phyloP scores from a whole-genome alignment of 2,888 invertebrate species.

The Trachelus iudaicus region DNA sequence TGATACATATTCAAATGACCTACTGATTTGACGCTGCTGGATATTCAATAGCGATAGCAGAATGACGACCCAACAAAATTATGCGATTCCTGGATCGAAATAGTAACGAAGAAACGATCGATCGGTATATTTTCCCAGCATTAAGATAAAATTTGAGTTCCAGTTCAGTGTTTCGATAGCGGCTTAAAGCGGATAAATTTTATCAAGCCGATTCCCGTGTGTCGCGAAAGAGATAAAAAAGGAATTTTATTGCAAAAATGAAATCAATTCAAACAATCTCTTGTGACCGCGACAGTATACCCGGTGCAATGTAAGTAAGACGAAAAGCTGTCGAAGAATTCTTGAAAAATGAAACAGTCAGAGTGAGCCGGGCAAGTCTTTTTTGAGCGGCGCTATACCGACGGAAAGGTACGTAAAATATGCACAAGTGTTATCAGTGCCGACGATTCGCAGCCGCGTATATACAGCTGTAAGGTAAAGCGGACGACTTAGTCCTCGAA shows the following conservation, averaged over 20 bases:
- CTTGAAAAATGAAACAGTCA: conserved; percentile 18
- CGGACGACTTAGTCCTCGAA: conserved; percentile 32
- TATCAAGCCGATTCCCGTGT: background rate
- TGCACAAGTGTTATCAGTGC: conserved; percentile 45
- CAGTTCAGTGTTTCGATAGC: background rate
- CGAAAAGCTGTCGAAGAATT: conserved; percentile 6
- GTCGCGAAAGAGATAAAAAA: background rate
- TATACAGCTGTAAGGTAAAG: conserved; percentile 38
- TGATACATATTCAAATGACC: background rate
- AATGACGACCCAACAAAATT: background rate
- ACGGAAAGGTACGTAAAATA: conserved; percentile 27
- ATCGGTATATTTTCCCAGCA: background rate
- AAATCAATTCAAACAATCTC: background rate
- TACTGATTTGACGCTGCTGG: background rate
- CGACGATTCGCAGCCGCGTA: conserved; percentile 26
- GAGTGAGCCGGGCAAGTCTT: background rate
- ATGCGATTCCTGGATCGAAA: background rate
- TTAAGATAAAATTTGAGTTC: background rate
- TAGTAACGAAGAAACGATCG: background rate
- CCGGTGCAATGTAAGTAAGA: background rate
- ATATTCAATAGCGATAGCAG: background rate
- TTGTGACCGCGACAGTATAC: background rate
- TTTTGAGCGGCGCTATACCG: background rate
- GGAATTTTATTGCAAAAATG: background rate
- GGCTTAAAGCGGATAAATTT: background rate